Evolutionary conservation across 1,140 invertebrate species (phyloP).

Genomic region (Aleiodes sp.): DNA sequence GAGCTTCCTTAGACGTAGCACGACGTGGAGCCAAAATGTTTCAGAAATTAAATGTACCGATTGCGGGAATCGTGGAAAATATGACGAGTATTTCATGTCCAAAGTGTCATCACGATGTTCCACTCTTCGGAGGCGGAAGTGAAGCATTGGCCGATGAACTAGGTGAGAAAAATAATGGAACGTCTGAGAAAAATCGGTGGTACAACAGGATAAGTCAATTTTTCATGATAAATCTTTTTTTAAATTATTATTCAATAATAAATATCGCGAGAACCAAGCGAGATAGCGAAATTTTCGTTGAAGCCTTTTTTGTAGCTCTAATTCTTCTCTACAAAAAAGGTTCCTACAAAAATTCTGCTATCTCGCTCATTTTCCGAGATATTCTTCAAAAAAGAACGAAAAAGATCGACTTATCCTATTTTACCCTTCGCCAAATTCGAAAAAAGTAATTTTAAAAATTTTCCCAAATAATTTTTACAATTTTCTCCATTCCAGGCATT

Average conservation of each 20-base stretch:
- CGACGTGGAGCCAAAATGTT: conserved; percentile 84
- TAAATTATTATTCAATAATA: conserved; percentile 13
- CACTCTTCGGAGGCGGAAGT: conserved; percentile 71
- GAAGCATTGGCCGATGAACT: conserved; percentile 67
- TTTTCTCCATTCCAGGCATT: conserved; percentile 39
- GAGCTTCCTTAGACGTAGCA: conserved; percentile 82
- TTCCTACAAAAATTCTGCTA: too few relatives aligned
- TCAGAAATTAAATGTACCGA: conserved; percentile 79
- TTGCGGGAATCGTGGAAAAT: conserved; percentile 86
- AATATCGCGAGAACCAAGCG: too few relatives aligned
- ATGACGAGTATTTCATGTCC: conserved; percentile 82
- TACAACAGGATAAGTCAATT: not conserved
- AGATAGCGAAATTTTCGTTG: too few relatives aligned
- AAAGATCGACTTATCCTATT: too few relatives aligned
- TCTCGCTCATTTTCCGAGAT: too few relatives aligned
- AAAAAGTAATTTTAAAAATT: not conserved
- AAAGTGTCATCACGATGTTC: conserved; percentile 73
- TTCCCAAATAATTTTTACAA: conserved; percentile 14
- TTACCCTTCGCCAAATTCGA: not conserved
- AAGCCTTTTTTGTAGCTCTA: too few relatives aligned
- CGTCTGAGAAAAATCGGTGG: not conserved
- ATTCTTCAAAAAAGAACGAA: too few relatives aligned
- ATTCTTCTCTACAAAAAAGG: too few relatives aligned
- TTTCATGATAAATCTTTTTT: conserved; percentile 24
- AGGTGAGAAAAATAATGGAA: conserved; percentile 46